A percentile compares a stretch with the other conserved stretches of the same genome.
Conservation (phyloP, 2,888 invertebrate species). For the Tubulanus polymorphus region DNA sequence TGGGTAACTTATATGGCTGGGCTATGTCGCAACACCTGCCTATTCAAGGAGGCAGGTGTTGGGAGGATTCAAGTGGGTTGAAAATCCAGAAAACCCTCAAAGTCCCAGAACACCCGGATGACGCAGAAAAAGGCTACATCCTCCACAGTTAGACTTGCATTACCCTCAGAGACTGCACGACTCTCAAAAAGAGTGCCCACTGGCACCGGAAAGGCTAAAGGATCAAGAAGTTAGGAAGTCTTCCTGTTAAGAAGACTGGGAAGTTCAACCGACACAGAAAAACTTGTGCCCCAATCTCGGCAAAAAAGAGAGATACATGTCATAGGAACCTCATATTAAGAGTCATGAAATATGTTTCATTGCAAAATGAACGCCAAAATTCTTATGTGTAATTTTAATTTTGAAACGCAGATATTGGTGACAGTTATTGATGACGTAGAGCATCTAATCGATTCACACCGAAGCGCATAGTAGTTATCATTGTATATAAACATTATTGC, state of each 20-base stretch:
- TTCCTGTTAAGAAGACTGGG: background rate
- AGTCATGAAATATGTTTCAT: too few relatives aligned
- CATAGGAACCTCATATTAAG: too few relatives aligned
- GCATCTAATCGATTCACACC: too few relatives aligned
- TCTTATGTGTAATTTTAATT: too few relatives aligned
- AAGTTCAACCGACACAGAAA: slow-evolving; percentile 14
- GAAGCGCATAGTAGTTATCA: too few relatives aligned
- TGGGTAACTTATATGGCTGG: slow-evolving; percentile 34
- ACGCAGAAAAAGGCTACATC: slow-evolving; percentile 34
- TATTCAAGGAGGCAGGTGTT: slow-evolving; percentile 26
- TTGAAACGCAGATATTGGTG: too few relatives aligned
- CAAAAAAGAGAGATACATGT: too few relatives aligned
- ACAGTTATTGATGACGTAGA: too few relatives aligned
- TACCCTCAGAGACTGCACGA: slow-evolving; percentile 50
- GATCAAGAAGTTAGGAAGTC: slow-evolving; percentile 6
- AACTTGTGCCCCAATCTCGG: slow-evolving; percentile 27
- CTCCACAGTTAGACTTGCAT: slow-evolving; percentile 53
- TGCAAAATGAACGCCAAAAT: too few relatives aligned
- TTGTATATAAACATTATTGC: too few relatives aligned
- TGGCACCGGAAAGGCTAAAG: slow-evolving; percentile 25
- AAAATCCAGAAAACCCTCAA: too few relatives aligned
- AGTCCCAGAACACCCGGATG: background rate
- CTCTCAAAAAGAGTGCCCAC: slow-evolving; percentile 37
- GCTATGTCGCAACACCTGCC: slow-evolving; percentile 36
- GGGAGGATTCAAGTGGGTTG: too few relatives aligned